phyloP scores from a whole-genome alignment of 1,140 invertebrate genomes.

The Acromyrmex heyeri region DNA sequence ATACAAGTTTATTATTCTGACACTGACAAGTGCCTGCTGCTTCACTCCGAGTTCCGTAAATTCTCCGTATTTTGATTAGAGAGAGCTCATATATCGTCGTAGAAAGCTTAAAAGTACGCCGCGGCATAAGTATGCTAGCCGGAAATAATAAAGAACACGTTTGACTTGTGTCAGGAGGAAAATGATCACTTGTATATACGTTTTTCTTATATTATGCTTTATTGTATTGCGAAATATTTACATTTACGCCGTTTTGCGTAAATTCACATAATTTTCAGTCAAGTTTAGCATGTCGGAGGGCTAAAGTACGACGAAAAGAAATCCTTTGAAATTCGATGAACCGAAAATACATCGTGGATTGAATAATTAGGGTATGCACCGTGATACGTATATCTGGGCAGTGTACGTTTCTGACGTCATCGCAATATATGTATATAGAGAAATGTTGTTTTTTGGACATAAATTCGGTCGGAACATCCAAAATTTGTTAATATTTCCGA shows the following conservation, averaged over 20 bases:
- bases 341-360: conserved; percentile 53
- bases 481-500: neutral
- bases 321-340: conserved; percentile 56
- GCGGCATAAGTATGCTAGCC: neutral
- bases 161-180: neutral
- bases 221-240: neutral
- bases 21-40: conserved; percentile 19
- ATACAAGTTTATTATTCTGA: conserved; percentile 47
- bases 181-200: conserved; percentile 20
- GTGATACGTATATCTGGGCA: neutral
- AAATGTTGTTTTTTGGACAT: conserved; percentile 27
- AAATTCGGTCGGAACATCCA: neutral
- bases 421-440: neutral
- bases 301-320: conserved; percentile 36
- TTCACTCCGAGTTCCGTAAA: conserved; percentile 19
- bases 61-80: neutral
- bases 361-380: conserved; percentile 62
- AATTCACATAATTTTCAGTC: neutral
- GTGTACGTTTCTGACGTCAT: conserved; percentile 47
- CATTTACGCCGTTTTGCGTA: neutral
- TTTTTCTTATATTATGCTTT: neutral
- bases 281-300: neutral
- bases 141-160: neutral
- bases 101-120: conserved; percentile 12
- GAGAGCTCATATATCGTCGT: neutral